Conservation (phyloP, 1,140 invertebrate species). For the Drosophila athabasca region DNA sequence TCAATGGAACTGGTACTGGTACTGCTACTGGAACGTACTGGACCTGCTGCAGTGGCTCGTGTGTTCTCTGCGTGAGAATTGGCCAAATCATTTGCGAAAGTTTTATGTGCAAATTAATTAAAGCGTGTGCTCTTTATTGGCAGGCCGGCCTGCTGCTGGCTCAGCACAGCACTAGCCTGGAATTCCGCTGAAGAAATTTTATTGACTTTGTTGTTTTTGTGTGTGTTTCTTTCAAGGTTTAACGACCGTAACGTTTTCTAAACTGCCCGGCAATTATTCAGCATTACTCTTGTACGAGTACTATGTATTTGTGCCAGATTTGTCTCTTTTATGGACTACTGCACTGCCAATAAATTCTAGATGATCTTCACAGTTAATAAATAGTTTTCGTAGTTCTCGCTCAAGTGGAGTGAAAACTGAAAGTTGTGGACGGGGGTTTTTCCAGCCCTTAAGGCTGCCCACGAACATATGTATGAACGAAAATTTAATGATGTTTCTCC, state of each 20-base stretch:
- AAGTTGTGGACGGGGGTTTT: conserved; percentile 16
- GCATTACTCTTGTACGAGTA: conserved; percentile 11
- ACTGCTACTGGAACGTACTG: conserved; percentile 42
- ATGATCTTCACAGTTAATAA: background rate
- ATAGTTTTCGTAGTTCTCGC: conserved; percentile 10
- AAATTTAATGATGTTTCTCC: conserved; percentile 37
- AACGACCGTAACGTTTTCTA: conserved; percentile 69
- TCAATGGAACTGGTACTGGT: conserved; percentile 54
- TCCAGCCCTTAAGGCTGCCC: no score
- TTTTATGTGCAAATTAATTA: conserved; percentile 72
- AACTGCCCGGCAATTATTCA: conserved; percentile 46
- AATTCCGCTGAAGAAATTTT: conserved; percentile 69
- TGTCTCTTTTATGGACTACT: conserved; percentile 15
- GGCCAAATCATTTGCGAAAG: conserved; percentile 60
- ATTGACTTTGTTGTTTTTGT: conserved; percentile 43
- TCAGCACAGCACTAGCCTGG: conserved; percentile 53
- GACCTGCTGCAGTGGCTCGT: conserved; percentile 8
- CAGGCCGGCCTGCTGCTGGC: conserved; percentile 36
- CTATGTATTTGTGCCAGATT: conserved; percentile 39
- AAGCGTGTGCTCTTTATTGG: conserved; percentile 57
- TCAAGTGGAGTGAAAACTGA: conserved; percentile 33
- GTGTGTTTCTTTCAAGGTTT: conserved; percentile 49
- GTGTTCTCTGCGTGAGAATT: conserved; percentile 55
- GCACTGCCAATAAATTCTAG: conserved; percentile 33
- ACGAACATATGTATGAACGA: background rate